Base-by-base conservation (phyloP, 2,888 invertebrate species). In the Escarpia spicata region DNA sequence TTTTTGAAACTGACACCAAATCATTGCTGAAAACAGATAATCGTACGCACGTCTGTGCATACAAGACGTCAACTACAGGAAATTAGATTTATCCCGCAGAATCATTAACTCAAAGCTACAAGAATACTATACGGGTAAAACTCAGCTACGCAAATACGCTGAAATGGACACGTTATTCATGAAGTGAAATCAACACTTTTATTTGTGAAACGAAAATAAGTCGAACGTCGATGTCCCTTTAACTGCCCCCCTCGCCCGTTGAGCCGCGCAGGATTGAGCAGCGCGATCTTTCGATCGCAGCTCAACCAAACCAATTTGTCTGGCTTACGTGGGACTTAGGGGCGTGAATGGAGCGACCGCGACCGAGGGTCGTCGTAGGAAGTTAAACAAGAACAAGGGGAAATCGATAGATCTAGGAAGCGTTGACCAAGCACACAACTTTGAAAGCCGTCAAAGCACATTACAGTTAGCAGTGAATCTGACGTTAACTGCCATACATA, bases 171-270 rank as follows among this genome's bases (percentile, higher is more conserved):
- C 75, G 75, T 75, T 75, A 75, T 75, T 75, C 26, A 75, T 75
- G 75, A 75, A 75, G 75, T 26, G 75, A 75, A 75, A 75, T 75
- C 75, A 6, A 19, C 75, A 75, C 26, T 75, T 75, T 75, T 75
- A 75, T 75, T 75, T 75, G 75, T 75, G 75, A 75, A 75, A 75
- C 19, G 75, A 75, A 75, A 75, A 75, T 75, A 75, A 75, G 75
- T 75, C 75, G 52, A 52, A 52, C 52, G 52, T 52, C 52, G 52
- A 52, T 9, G 75, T 75, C 26, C 26, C 75, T 75, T 2, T 26
- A 75, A 26, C 26, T 26, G 15, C 75, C 75, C 75, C 26, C 75
- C 75, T 75, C 75, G 26, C n/a, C 75, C n/a, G 75, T 26, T 26
- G 26, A 75, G 75, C 75, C 75, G 26, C 26, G 4, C 26, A 26